These are phyloP conservation scores for Sitobion miscanthi DNA, from an alignment of 1,140 invertebrate species.

Conservation along the genomic window DNA sequence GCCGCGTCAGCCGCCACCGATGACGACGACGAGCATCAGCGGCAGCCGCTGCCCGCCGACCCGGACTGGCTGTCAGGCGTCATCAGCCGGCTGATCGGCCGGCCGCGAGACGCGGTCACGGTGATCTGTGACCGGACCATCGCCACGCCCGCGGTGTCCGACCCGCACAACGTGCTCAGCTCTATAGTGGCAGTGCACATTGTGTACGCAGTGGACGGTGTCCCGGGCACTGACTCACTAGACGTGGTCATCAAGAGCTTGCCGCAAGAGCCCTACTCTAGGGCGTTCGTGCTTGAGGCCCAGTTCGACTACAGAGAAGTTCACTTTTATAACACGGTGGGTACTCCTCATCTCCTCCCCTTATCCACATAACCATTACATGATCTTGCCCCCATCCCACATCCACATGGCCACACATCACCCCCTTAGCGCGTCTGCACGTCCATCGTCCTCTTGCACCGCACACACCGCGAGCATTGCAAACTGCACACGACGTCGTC, in stretches of 20 bases:
- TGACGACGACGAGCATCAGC: conserved; percentile 58
- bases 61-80: conserved; percentile 64
- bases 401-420: background rate
- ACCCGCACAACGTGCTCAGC: conserved; percentile 60
- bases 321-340: conserved; percentile 80
- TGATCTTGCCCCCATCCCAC: background rate
- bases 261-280: conserved; percentile 75
- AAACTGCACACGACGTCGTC: no score
- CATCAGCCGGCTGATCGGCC: conserved; percentile 40
- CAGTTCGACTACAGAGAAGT: conserved; percentile 83
- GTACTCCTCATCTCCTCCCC: conserved; percentile 31
- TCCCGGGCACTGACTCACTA: conserved; percentile 60
- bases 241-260: conserved; percentile 77
- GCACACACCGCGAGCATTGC: no score
- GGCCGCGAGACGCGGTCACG: conserved; percentile 61
- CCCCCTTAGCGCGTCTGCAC: background rate
- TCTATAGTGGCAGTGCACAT: conserved; percentile 54
- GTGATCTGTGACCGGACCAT: conserved; percentile 67
- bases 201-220: conserved; percentile 41
- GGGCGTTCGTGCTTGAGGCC: conserved; percentile 79
- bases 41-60: conserved; percentile 68
- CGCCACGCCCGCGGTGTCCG: conserved; percentile 62
- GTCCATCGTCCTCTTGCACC: background rate
- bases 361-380: background rate
- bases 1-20: background rate